Base-by-base conservation (phyloP, 2,113 vertebrate species). In the Paraplagusia blochii region DNA sequence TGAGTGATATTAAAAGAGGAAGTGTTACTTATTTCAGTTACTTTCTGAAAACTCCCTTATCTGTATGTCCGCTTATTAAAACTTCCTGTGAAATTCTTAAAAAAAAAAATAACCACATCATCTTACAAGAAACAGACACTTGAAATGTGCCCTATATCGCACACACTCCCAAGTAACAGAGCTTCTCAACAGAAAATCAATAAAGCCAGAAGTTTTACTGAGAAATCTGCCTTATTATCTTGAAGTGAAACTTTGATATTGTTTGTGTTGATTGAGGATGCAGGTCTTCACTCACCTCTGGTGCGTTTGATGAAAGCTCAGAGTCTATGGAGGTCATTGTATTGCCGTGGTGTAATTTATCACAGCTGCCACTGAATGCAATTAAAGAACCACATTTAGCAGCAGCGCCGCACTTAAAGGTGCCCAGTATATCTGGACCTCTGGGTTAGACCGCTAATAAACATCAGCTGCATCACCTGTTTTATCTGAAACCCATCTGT, bases 331-430 rank as follows among this genome's bases (percentile, higher is more conserved):
- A 40, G 11, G 13, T 11, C 10, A 5, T 11, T 11, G 13, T 1
- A 34, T 4, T 57, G 29, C n/a, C 3, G 12, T 53, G 9, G 58
- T 80, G 81, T 63, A 70, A 34, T 79, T 57, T 16, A 38, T 16
- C 40, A 34, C 35, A 60, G 53, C 38, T 60, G 33, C 63, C 81
- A 73, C 63, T 56, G 70, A 74, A 69, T 76, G 71, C 34, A 17
- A 47, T 2, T 61, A 64, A 72, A 66, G 71, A 73, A 34, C 47
- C 39, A 11, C 14, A 13, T 44, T 16, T 8, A n/a, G 36, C 35
- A 46, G 6, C 22, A 29, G 22, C 12, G 11, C 18, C 50, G 35
- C 16, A 11, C n/a, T 36, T 29, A 22, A 13, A 47, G 45, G 17
- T 16, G 17, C 17, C n/a, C 5, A 45, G 9, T 18, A 10, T 17